Conservation (phyloP, 1,140 invertebrate species). For the Drosophila hydei region DNA sequence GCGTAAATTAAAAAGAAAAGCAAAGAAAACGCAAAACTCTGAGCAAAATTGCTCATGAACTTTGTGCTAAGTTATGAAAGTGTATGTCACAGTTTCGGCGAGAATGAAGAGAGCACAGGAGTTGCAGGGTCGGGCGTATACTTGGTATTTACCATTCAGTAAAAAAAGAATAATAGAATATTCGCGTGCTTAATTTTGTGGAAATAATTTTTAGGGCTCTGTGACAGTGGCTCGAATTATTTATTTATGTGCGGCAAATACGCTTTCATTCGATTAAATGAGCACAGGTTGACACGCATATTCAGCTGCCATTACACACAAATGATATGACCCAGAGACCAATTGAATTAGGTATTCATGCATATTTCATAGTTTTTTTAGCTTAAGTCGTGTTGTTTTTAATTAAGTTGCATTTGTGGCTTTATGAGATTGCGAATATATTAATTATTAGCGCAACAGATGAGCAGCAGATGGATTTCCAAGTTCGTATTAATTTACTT, state of each 20-base stretch:
- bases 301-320: neutral
- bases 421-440: too few species aligned
- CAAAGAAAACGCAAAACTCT: conserved; percentile 23
- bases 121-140: neutral
- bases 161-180: conserved; percentile 2
- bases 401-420: too few species aligned
- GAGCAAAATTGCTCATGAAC: conserved; percentile 46
- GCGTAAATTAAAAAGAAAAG: conserved; percentile 67
- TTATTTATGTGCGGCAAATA: conserved; percentile 24
- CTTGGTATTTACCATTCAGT: conserved; percentile 30
- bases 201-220: conserved; percentile 33
- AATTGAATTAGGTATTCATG: conserved; percentile 1
- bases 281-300: conserved; percentile 24
- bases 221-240: conserved; percentile 3
- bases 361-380: neutral
- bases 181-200: conserved; percentile 60
- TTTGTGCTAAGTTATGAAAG: conserved; percentile 61
- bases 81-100: conserved; percentile 40
- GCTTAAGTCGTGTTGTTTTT: neutral
- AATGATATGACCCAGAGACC: neutral
- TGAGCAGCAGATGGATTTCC: too few species aligned
- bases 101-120: neutral
- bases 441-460: too few species aligned
- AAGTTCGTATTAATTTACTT: too few species aligned
- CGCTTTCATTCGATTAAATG: conserved; percentile 13